Evolutionary conservation across 2,113 vertebrate species (phyloP).

Genomic region (Erythrocercus mccallii): DNA sequence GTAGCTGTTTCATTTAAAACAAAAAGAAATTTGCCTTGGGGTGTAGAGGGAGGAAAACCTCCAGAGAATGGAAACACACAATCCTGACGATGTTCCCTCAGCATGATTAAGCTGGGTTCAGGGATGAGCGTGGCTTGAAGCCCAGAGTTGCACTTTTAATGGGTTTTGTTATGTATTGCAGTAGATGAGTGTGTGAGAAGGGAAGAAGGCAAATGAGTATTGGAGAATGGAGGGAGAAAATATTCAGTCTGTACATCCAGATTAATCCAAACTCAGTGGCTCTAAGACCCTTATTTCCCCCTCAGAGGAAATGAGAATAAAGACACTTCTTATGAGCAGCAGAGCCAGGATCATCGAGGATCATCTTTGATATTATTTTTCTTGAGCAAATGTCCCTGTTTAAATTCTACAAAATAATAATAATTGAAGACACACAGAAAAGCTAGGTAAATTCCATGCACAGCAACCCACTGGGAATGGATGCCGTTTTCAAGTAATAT

Average conservation of each 20-base stretch:
- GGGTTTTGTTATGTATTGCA: background rate
- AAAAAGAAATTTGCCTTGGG: background rate
- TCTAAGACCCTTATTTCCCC: background rate
- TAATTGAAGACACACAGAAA: slow-evolving; percentile 19
- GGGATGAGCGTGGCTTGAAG: background rate
- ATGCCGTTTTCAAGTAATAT: slow-evolving; percentile 30
- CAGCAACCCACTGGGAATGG: slow-evolving; percentile 6
- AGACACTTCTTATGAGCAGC: background rate
- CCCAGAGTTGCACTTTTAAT: background rate
- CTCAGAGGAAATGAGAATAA: background rate
- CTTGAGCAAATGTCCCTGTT: background rate
- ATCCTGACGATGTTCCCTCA: background rate
- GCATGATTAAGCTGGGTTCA: background rate
- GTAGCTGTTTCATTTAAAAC: background rate
- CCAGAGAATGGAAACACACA: background rate
- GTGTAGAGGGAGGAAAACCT: background rate
- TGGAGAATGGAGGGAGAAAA: background rate
- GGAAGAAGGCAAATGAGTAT: background rate
- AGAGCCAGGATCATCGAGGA: background rate
- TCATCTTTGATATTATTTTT: background rate
- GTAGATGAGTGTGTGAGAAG: background rate
- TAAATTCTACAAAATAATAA: slow-evolving; percentile 43
- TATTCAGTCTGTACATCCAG: background rate
- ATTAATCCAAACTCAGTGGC: background rate
- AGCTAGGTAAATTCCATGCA: background rate